These are phyloP conservation scores for Terebella lapidaria DNA, from an alignment of 2,888 invertebrate genomes.

Conservation along the genomic window DNA sequence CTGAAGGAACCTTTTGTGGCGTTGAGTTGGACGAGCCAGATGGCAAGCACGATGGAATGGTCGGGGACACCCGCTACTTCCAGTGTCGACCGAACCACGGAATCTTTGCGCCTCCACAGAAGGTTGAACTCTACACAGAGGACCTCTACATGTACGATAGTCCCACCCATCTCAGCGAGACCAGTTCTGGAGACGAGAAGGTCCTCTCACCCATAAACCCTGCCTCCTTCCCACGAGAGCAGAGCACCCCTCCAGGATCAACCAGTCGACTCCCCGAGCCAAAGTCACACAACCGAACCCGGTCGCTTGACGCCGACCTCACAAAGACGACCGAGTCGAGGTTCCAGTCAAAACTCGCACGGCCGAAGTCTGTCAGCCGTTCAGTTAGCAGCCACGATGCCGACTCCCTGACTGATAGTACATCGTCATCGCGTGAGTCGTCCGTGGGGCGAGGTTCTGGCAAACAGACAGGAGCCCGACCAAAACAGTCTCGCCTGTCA, in stretches of 20 bases:
- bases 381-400: background rate
- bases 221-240: background rate
- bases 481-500: background rate
- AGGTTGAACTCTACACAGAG: constrained; percentile 48
- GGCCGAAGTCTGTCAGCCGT: constrained; percentile 1
- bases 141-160: background rate
- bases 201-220: constrained; percentile 3
- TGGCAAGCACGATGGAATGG: constrained; percentile 64
- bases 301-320: background rate
- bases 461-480: background rate
- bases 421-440: constrained; percentile 3
- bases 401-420: background rate
- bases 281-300: background rate
- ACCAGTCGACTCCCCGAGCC: background rate
- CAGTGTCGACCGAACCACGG: constrained; percentile 61
- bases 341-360: background rate
- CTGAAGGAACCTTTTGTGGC: constrained; percentile 63
- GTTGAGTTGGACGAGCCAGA: constrained; percentile 60
- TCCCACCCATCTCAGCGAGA: background rate
- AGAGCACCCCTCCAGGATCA: background rate
- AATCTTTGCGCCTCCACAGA: constrained; percentile 62
- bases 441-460: background rate
- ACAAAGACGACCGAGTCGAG: background rate
- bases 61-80: constrained; percentile 64
- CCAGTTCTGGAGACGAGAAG: background rate